A percentile compares a stretch with the other conserved stretches of the same genome.
Conservation (phyloP, 2,113 vertebrate species). For the Hemichromis elongatus region DNA sequence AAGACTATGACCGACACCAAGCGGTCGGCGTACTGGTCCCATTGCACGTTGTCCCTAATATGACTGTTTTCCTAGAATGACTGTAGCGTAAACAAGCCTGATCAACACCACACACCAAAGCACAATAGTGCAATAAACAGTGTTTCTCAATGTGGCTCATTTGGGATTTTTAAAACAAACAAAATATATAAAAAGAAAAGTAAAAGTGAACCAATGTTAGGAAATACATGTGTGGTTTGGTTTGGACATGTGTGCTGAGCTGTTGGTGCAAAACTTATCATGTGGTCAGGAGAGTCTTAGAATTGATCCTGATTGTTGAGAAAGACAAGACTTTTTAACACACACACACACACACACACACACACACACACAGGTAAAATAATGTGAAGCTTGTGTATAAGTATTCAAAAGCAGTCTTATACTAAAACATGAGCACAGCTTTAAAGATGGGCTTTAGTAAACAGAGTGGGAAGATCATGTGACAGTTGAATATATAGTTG, state of each 20-base stretch:
- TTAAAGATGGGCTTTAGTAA: not conserved
- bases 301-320: conserved; percentile 36
- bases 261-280: not conserved
- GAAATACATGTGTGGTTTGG: not conserved
- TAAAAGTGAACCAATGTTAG: not conserved
- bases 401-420: not conserved
- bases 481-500: not conserved
- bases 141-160: rapidly evolving
- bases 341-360: not conserved
- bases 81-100: not conserved
- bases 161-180: not conserved
- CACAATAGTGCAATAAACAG: rapidly evolving
- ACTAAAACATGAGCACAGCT: not conserved
- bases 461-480: not conserved
- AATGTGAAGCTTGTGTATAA: too few species aligned
- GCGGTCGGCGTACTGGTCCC: not conserved
- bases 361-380: not conserved
- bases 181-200: not conserved
- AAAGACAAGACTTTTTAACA: not conserved
- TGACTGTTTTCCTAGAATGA: not conserved
- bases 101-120: not conserved
- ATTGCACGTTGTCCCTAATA: not conserved
- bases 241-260: not conserved
- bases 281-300: conserved; percentile 16
- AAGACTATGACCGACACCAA: not conserved